Base-by-base conservation (phyloP, 1,140 invertebrate species). In the Chironomus tepperi region DNA sequence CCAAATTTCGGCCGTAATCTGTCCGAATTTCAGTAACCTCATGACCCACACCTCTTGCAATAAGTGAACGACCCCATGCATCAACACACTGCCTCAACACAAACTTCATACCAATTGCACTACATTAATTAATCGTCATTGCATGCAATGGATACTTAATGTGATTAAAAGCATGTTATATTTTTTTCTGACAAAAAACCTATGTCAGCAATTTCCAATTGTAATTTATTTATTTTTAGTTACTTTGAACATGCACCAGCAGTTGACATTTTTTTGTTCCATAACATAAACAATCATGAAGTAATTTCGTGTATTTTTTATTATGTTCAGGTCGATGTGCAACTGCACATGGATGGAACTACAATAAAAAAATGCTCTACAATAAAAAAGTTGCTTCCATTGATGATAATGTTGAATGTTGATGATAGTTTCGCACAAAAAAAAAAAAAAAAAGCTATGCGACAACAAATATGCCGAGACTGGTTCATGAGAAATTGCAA, bases 141-240 rank as follows among this genome's bases (percentile, higher is more conserved):
- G 65, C 65, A 70, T 70, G 65, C 16, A 18, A 19, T 70, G 65
- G n/a, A 21, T 70, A 18, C 18, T 70, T 70, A 7, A 70, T 70
- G 18, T 70, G 16, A 70, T 18, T 18, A 70, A 34, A 34, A 34
- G 5, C 1, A 34, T 34, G 24, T 34, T 34, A 34, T 34, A 34
- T 34, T 34, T 34, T 34, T 34, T 34, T 34, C 24, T 2, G 24
- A 34, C 24, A 34, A 34, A 34, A 34, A 34, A 34, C 2, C 24
- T 34, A 70, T 70, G 65, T 70, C 65, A 70, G 18, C 65, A 70
- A 70, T 70, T 70, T 70, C 16, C 65, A 70, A 70, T 70, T 70
- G 65, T 70, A 57, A 57, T 34, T 34, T 34, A 34, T 34, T 2
- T 34, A 34, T 57, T 57, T 57, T n/a, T 12, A 2, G n/a, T 57